Conservation (phyloP, 2,797 vertebrate species). For the Numenius phaeopus region DNA sequence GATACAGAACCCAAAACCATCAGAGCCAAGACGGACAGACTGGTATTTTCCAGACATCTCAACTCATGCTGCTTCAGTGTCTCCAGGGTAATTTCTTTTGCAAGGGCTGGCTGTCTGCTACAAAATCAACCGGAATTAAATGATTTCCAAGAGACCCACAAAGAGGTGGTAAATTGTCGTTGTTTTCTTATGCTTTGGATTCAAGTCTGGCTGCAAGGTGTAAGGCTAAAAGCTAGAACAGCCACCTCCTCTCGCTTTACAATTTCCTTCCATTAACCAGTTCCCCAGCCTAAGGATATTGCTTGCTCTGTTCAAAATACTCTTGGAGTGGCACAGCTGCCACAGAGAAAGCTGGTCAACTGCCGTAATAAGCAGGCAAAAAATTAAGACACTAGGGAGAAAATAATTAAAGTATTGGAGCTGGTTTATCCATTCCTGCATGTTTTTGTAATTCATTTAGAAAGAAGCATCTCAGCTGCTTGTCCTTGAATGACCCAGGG, state of each 20-base stretch:
- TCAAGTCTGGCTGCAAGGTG: not conserved
- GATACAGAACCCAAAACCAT: not conserved
- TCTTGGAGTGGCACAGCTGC: not conserved
- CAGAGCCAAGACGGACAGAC: not conserved
- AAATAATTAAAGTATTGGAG: slow-evolving; percentile 2
- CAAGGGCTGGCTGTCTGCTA: not conserved
- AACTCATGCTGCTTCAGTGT: not conserved
- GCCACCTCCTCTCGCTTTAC: not conserved
- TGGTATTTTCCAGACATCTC: not conserved
- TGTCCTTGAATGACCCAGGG: not conserved
- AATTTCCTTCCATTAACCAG: not conserved
- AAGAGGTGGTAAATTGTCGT: not conserved
- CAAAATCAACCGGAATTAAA: not conserved
- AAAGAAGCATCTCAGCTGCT: slow-evolving; percentile 13
- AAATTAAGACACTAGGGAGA: slow-evolving; percentile 2
- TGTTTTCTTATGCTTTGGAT: not conserved
- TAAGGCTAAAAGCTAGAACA: not conserved
- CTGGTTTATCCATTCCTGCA: not conserved
- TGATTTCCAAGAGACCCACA: not conserved
- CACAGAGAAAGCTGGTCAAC: not conserved
- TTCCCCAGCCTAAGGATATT: not conserved
- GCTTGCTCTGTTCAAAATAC: not conserved
- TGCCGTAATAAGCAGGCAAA: not conserved
- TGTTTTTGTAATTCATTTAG: slow-evolving; percentile 7
- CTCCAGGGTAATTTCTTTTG: not conserved